A percentile compares a stretch with the other conserved stretches of the same genome.
These are phyloP conservation scores for Limenitis camilla DNA, from an alignment of 2,888 invertebrate genomes.

Conservation along the genomic window DNA sequence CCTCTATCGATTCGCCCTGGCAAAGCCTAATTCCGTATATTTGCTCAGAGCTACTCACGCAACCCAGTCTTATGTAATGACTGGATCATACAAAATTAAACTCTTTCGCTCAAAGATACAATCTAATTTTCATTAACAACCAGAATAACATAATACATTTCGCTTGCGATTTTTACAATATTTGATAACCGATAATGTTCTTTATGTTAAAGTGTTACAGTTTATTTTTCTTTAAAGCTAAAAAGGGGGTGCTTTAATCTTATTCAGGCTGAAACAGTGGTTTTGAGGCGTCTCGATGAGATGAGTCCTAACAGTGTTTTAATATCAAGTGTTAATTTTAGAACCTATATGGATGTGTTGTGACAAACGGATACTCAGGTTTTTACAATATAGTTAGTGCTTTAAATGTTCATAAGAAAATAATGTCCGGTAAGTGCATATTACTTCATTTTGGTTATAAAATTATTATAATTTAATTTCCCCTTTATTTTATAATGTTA, in stretches of 20 bases:
- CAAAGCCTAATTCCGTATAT: slow-evolving; percentile 58
- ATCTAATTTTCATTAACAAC: neutral
- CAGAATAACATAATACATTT: slow-evolving; percentile 1
- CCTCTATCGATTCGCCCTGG: slow-evolving; percentile 60
- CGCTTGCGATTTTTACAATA: neutral
- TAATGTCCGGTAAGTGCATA: no score
- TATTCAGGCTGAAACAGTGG: slow-evolving; percentile 12
- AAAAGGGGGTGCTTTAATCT: slow-evolving; percentile 2
- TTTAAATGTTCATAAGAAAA: no score
- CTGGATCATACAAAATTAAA: neutral
- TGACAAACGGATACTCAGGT: slow-evolving; percentile 12
- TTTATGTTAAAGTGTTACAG: neutral
- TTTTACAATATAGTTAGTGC: neutral
- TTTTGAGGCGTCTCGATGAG: slow-evolving; percentile 9
- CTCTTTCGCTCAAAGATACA: neutral
- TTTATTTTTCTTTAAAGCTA: neutral
- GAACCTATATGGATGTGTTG: slow-evolving; percentile 4
- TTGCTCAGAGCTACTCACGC: slow-evolving; percentile 30
- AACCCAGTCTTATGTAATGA: slow-evolving; percentile 1
- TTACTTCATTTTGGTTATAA: no score
- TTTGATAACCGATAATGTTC: neutral
- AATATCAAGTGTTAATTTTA: neutral
- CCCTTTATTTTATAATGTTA: no score
- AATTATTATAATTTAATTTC: no score
- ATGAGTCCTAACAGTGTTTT: slow-evolving; percentile 13